Evolutionary conservation across 2,888 invertebrate species (phyloP).

Genomic region (Sesamia inferens): DNA sequence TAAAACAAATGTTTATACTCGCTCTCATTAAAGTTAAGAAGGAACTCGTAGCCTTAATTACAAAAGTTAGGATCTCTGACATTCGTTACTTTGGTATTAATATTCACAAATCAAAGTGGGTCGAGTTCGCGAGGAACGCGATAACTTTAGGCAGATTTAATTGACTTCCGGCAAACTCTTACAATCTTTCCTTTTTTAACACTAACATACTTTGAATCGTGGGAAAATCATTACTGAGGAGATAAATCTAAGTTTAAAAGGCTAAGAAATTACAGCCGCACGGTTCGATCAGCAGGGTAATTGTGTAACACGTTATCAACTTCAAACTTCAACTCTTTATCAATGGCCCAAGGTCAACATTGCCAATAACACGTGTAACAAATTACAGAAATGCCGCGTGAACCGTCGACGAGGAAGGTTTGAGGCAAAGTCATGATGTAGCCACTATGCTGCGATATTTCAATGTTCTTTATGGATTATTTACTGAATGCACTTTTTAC

Average conservation of each 20-base stretch:
- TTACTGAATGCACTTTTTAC: too few relatives aligned
- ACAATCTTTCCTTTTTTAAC: slow-evolving; percentile 40
- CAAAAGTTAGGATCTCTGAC: slow-evolving; percentile 61
- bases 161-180: slow-evolving; percentile 49
- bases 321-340: too few relatives aligned
- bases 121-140: slow-evolving; percentile 30
- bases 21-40: slow-evolving; percentile 38
- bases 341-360: too few relatives aligned
- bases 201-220: slow-evolving; percentile 28
- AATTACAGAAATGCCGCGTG: too few relatives aligned
- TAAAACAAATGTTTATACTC: slow-evolving; percentile 28
- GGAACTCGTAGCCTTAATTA: slow-evolving; percentile 55
- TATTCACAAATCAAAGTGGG: slow-evolving; percentile 66
- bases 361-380: too few relatives aligned
- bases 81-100: slow-evolving; percentile 63
- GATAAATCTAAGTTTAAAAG: background rate
- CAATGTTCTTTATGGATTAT: too few relatives aligned
- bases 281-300: too few relatives aligned
- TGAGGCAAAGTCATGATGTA: too few relatives aligned
- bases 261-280: too few relatives aligned
- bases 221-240: slow-evolving; percentile 24
- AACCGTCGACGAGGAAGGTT: too few relatives aligned
- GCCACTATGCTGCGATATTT: too few relatives aligned
- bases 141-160: slow-evolving; percentile 54
- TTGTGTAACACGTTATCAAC: too few relatives aligned